These are phyloP conservation scores for Empis stercorea DNA, from an alignment of 2,888 invertebrate species.

Conservation along the genomic window DNA sequence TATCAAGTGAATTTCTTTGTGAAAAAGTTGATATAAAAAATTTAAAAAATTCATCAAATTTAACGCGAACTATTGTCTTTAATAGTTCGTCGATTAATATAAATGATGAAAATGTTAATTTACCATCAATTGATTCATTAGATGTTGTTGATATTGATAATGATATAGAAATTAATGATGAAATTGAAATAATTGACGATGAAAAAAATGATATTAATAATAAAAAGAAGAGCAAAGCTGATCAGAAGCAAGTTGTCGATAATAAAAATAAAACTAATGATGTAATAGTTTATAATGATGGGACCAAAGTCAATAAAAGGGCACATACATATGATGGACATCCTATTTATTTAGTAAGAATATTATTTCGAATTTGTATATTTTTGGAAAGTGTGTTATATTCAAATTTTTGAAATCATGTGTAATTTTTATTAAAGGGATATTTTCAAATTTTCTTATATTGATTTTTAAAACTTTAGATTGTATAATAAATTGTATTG, in stretches of 20 bases:
- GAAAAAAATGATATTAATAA: not conserved
- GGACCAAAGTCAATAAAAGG: not conserved
- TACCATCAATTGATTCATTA: not conserved
- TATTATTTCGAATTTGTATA: no score
- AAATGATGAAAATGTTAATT: not conserved
- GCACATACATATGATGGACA: conserved; percentile 14
- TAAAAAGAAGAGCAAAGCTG: not conserved
- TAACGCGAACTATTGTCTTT: not conserved
- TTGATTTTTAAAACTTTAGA: no score
- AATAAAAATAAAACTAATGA: not conserved
- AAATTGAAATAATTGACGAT: no score
- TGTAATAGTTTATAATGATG: not conserved
- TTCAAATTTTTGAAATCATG: no score
- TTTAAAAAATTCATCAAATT: not conserved
- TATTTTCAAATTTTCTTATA: no score
- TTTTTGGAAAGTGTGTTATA: no score
- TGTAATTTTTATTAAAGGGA: no score
- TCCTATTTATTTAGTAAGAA: conserved; percentile 15
- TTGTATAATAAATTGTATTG: no score
- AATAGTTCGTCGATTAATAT: not conserved
- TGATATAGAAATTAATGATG: no score
- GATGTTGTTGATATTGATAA: no score
- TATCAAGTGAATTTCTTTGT: not conserved
- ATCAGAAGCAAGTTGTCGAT: not conserved
- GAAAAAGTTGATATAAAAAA: not conserved